These are phyloP conservation scores for Mus caroli DNA, from an alignment of 2,797 vertebrate genomes.

Conservation along the genomic window DNA sequence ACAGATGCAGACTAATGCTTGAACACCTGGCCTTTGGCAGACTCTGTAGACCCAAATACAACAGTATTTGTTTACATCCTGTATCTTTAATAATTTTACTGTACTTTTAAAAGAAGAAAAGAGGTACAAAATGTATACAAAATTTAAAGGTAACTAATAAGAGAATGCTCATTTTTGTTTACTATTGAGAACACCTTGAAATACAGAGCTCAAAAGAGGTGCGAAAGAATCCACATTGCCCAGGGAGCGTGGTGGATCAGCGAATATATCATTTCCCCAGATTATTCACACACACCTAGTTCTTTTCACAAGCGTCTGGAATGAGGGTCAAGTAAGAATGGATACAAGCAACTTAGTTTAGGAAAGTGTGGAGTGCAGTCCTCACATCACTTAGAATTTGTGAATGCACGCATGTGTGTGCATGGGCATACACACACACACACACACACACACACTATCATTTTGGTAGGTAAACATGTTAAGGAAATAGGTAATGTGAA, in stretches of 20 bases:
- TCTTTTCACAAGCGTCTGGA: neutral
- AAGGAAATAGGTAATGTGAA: neutral
- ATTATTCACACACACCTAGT: neutral
- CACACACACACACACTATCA: neutral
- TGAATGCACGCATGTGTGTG: neutral
- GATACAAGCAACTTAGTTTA: slow-evolving; percentile 9
- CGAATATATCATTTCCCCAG: no score
- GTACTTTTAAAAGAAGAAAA: neutral
- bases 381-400: neutral
- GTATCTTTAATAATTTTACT: neutral
- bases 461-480: neutral
- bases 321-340: neutral
- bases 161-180: neutral
- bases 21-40: neutral
- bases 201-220: neutral
- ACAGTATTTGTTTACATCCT: neutral
- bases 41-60: neutral
- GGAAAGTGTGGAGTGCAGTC: neutral
- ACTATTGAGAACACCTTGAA: neutral
- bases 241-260: neutral
- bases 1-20: neutral
- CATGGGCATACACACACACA: no score
- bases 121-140: neutral
- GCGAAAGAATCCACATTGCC: neutral
- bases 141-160: neutral